These are phyloP conservation scores for Neomonachus schauinslandi DNA, from an alignment of 2,113 vertebrate genomes.

Conservation along the genomic window DNA sequence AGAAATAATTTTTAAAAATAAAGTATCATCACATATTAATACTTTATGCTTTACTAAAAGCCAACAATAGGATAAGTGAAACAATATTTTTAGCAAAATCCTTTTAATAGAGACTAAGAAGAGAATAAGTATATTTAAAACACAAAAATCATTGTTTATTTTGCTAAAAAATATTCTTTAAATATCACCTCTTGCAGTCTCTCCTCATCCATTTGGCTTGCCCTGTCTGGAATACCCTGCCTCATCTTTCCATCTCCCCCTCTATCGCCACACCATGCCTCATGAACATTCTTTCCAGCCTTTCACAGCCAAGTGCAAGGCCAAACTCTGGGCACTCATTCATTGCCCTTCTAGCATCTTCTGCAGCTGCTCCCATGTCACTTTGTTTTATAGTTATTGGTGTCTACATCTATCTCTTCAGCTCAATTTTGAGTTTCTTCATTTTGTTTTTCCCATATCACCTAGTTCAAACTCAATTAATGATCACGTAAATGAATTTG, in stretches of 20 bases:
- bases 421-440: background rate
- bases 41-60: conserved; percentile 34
- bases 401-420: background rate
- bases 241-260: background rate
- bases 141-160: background rate
- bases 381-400: background rate
- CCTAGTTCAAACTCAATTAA: background rate
- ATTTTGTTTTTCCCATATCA: background rate
- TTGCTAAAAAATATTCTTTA: conserved; percentile 36
- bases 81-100: conserved; percentile 56
- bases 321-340: background rate
- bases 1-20: conserved; percentile 27
- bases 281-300: background rate
- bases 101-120: conserved; percentile 24
- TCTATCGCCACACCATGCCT: background rate
- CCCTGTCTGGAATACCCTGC: background rate
- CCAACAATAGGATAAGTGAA: background rate
- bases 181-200: background rate
- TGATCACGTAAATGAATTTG: background rate
- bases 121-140: background rate
- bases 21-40: background rate
- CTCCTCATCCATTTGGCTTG: background rate
- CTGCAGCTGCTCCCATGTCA: background rate
- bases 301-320: background rate
- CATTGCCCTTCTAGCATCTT: background rate